Evolutionary conservation across 2,113 vertebrate genomes (phyloP).

Genomic region (Phoxinus phoxinus): DNA sequence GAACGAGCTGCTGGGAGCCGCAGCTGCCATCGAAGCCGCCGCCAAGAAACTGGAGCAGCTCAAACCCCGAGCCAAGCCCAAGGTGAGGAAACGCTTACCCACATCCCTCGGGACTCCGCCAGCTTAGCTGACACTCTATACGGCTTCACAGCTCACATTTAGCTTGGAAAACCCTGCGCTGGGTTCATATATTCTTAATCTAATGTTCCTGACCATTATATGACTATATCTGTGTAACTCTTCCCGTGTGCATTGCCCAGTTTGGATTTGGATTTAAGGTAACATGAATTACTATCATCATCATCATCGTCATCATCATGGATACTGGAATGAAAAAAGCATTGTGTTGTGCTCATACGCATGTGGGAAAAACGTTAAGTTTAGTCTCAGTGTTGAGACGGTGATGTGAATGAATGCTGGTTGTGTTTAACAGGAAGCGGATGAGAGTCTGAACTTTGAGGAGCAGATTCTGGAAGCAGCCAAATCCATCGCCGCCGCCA

Average conservation of each 20-base stretch:
- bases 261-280: constrained; percentile 59
- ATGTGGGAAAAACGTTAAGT: not conserved
- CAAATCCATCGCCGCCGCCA: constrained; percentile 97
- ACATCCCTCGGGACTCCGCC: constrained; percentile 29
- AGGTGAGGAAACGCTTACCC: constrained; percentile 77
- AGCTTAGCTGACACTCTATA: not conserved
- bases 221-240: not conserved
- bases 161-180: not conserved
- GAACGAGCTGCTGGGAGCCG: constrained; percentile 93
- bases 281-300: constrained; percentile 36
- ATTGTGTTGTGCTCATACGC: constrained; percentile 27
- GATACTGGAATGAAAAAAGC: not conserved
- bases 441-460: constrained; percentile 97
- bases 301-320: constrained; percentile 17
- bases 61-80: constrained; percentile 94
- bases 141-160: not conserved
- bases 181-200: not conserved
- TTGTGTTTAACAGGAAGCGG: constrained; percentile 84
- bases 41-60: constrained; percentile 98
- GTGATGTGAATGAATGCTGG: not conserved
- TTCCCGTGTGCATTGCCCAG: constrained; percentile 49
- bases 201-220: constrained; percentile 4
- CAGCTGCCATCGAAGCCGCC: constrained; percentile 96
- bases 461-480: constrained; percentile 98
- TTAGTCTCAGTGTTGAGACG: not conserved